These are phyloP conservation scores for Pardalotus punctatus DNA, from an alignment of 2,113 vertebrate species.

Conservation along the genomic window DNA sequence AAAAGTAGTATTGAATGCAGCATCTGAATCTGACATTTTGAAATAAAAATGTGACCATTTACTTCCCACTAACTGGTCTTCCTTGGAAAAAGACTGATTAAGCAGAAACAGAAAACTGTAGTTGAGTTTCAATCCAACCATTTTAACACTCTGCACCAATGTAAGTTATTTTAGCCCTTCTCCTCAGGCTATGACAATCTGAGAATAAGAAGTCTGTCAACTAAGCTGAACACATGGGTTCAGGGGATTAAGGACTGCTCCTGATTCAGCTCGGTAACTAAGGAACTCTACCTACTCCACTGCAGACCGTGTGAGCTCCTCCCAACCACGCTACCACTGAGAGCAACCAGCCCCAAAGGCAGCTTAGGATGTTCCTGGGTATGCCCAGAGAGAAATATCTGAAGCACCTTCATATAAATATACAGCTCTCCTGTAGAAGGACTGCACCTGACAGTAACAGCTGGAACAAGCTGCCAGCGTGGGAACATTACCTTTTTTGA, in stretches of 20 bases:
- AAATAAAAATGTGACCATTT: not conserved
- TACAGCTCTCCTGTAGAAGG: not conserved
- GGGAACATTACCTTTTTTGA: rapidly evolving
- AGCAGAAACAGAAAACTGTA: not conserved
- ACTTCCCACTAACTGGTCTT: not conserved
- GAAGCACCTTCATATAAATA: not conserved
- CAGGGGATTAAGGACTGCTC: not conserved
- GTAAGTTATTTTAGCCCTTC: not conserved
- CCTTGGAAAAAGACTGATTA: not conserved
- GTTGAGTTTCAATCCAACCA: not conserved
- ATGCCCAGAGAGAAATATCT: not conserved
- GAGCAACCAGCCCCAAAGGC: not conserved
- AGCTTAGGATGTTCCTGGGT: not conserved
- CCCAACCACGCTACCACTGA: rapidly evolving
- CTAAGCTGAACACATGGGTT: not conserved
- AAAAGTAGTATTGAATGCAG: not conserved
- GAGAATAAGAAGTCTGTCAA: not conserved
- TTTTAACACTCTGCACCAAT: not conserved
- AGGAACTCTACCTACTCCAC: not conserved
- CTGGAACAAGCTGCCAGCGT: not conserved
- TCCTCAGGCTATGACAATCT: not conserved
- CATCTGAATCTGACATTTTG: not conserved
- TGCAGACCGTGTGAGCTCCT: not conserved
- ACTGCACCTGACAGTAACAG: not conserved
- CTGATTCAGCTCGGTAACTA: not conserved